Conservation (phyloP, 2,888 invertebrate species). For the Cephus spinipes region DNA sequence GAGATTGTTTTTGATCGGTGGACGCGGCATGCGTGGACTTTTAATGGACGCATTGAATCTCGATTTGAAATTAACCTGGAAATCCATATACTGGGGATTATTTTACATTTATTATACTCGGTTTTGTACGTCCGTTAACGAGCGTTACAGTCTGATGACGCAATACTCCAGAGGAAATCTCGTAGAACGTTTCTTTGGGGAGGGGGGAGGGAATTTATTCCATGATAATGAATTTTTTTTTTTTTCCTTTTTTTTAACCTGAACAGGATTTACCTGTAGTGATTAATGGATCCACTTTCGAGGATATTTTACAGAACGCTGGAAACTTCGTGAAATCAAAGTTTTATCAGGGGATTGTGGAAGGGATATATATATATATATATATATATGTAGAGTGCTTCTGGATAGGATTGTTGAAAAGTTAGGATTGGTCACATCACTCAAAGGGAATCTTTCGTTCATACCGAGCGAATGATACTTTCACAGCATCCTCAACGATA, state of each 20-base stretch:
- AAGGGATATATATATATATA: not conserved
- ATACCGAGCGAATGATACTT: not conserved
- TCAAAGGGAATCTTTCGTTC: not conserved
- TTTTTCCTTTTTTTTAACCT: not conserved
- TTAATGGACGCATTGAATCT: conserved; percentile 8
- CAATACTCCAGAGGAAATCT: not conserved
- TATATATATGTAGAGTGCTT: not conserved
- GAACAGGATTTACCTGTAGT: not conserved
- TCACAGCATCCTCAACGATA: not conserved
- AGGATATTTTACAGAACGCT: not conserved
- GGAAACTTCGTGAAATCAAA: not conserved
- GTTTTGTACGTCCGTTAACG: too few species aligned
- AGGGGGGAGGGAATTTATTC: too few species aligned
- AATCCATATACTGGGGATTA: not conserved
- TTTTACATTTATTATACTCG: too few species aligned
- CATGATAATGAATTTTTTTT: too few species aligned
- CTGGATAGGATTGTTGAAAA: not conserved
- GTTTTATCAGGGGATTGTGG: not conserved
- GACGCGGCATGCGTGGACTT: conserved; percentile 22
- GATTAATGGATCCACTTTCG: not conserved
- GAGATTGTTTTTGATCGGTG: not conserved
- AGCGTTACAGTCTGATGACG: not conserved
- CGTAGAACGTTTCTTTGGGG: not conserved
- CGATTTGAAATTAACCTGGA: not conserved
- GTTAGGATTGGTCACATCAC: not conserved